A percentile compares a stretch with the other conserved stretches of the same genome.
These are phyloP conservation scores for Fistularia commersonii DNA, from an alignment of 2,797 vertebrate genomes.

Conservation along the genomic window DNA sequence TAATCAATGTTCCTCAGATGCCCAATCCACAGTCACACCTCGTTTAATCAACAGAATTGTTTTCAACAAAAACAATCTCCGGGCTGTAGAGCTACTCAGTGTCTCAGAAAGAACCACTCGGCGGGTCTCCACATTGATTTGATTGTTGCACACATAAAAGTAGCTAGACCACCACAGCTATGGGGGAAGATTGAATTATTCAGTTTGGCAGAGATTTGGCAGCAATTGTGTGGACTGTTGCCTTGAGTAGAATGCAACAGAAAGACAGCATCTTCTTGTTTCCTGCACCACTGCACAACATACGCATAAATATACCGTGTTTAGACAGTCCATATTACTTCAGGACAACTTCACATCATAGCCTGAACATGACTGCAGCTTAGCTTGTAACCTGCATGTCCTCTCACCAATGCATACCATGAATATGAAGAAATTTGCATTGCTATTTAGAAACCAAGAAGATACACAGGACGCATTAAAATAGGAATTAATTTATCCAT, in stretches of 20 bases:
- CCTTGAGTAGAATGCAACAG: constrained; percentile 74
- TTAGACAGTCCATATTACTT: constrained; percentile 66
- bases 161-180: constrained; percentile 65
- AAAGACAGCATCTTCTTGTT: constrained; percentile 73
- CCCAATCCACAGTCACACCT: constrained; percentile 70
- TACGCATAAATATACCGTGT: constrained; percentile 80
- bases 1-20: constrained; percentile 72
- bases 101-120: constrained; percentile 67
- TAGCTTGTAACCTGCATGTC: constrained; percentile 68
- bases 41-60: constrained; percentile 77
- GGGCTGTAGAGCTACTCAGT: constrained; percentile 64
- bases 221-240: constrained; percentile 76
- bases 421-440: background rate
- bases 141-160: constrained; percentile 72
- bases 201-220: constrained; percentile 79
- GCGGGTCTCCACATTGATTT: constrained; percentile 68
- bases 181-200: constrained; percentile 83
- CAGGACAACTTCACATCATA: constrained; percentile 71
- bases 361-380: constrained; percentile 69
- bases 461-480: too few relatives aligned
- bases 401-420: background rate
- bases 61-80: constrained; percentile 76
- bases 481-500: too few relatives aligned
- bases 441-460: too few relatives aligned
- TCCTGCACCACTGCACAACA: constrained; percentile 81